These are phyloP conservation scores for Notocelia uddmanniana DNA, from an alignment of 2,888 invertebrate genomes.

Conservation along the genomic window DNA sequence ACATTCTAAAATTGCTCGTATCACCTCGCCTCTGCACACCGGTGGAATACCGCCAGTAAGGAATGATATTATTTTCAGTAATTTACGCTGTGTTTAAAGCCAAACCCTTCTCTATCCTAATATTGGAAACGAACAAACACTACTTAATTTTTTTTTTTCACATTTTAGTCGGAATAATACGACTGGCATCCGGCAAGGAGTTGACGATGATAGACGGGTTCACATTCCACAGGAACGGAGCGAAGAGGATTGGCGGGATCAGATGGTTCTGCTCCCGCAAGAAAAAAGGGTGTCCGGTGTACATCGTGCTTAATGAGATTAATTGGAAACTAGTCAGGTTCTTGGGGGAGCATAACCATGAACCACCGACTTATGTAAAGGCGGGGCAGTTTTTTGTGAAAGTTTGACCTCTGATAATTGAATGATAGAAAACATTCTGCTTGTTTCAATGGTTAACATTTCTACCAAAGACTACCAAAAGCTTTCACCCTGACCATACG, in stretches of 20 bases:
- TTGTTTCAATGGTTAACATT: too few species aligned
- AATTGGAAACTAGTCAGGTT: constrained; percentile 1
- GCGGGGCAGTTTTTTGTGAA: constrained; percentile 23
- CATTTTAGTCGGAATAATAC: constrained; percentile 31
- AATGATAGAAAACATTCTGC: too few species aligned
- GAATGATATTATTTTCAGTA: neutral
- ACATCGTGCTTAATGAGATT: constrained; percentile 31
- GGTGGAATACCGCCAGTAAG: neutral
- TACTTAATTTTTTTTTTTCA: neutral
- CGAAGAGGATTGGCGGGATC: constrained; percentile 23
- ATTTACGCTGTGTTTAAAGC: neutral
- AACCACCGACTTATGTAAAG: constrained; percentile 42
- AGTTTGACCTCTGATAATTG: constrained; percentile 4
- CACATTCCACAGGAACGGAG: constrained; percentile 39
- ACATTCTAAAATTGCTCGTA: neutral
- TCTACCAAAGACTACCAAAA: too few species aligned
- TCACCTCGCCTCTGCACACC: neutral
- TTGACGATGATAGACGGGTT: constrained; percentile 36
- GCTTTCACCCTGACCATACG: too few species aligned
- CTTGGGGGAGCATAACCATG: constrained; percentile 50
- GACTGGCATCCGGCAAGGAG: constrained; percentile 25
- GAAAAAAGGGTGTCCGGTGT: constrained; percentile 30
- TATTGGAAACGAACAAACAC: neutral
- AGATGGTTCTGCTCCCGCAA: constrained; percentile 40
- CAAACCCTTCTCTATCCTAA: neutral